Evolutionary conservation across 23 tunicate species (phyloP).

Genomic region (Corella eumyota): DNA sequence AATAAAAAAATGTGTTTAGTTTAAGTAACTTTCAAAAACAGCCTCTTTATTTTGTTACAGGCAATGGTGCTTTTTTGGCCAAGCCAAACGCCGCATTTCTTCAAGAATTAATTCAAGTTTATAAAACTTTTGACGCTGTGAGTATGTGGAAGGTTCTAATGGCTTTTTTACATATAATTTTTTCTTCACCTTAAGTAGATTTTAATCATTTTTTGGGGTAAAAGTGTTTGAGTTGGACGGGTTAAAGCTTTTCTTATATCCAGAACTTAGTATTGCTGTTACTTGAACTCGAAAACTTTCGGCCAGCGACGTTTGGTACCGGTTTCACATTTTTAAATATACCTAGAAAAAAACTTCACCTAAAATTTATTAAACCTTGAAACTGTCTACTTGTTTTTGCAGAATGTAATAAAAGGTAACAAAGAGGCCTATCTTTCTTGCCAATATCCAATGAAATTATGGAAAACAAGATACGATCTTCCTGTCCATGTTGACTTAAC

Average conservation of each 20-base stretch:
- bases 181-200: too few relatives aligned
- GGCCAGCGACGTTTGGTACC: too few relatives aligned
- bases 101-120: not conserved
- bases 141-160: too few relatives aligned
- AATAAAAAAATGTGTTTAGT: not conserved
- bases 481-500: slow-evolving; percentile 10
- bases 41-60: not conserved
- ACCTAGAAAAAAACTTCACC: too few relatives aligned
- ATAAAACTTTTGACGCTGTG: slow-evolving; percentile 1
- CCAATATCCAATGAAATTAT: slow-evolving; percentile 1
- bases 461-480: slow-evolving; percentile 11
- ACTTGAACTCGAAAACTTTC: too few relatives aligned
- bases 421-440: slow-evolving; percentile 3
- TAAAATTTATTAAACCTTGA: too few relatives aligned
- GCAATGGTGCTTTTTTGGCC: slow-evolving; percentile 11
- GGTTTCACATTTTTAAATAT: too few relatives aligned
- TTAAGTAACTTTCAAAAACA: not conserved
- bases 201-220: too few relatives aligned
- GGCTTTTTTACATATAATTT: too few relatives aligned
- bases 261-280: too few relatives aligned
- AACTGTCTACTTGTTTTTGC: not conserved
- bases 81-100: slow-evolving; percentile 10
- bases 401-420: slow-evolving; percentile 4
- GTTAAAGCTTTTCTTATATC: too few relatives aligned
- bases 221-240: too few relatives aligned